These are phyloP conservation scores for Taenioides sp. DNA, from an alignment of 2,797 vertebrate genomes.

Conservation along the genomic window DNA sequence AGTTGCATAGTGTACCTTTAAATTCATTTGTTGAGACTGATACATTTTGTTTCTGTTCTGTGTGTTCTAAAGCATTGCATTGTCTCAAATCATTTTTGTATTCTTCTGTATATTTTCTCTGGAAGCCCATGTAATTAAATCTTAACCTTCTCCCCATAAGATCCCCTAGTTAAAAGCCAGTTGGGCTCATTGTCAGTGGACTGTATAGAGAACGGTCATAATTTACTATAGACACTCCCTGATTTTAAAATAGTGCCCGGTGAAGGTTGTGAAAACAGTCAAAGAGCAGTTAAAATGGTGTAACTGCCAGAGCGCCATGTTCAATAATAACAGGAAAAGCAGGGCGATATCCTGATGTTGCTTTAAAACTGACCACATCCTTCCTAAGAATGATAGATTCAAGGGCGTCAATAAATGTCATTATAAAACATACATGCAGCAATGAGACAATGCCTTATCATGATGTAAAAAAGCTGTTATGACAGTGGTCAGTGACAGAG, in stretches of 20 bases:
- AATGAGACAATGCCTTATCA: not conserved
- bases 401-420: slow-evolving; percentile 11
- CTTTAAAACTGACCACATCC: slow-evolving; percentile 36
- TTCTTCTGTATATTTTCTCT: not conserved
- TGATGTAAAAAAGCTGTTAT: not conserved
- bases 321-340: slow-evolving; percentile 52
- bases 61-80: not conserved
- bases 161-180: not conserved
- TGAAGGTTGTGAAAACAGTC: slow-evolving; percentile 4
- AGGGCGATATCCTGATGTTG: slow-evolving; percentile 5
- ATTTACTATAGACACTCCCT: slow-evolving; percentile 17
- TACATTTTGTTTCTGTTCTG: not conserved
- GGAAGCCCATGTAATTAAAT: not conserved
- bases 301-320: not conserved
- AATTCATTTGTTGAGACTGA: not conserved
- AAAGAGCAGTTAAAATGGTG: slow-evolving; percentile 2
- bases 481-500: too few species aligned
- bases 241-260: slow-evolving; percentile 1
- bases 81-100: not conserved
- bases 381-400: slow-evolving; percentile 38
- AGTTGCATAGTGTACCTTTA: not conserved
- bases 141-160: slow-evolving; percentile 3
- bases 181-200: not conserved
- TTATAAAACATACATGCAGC: not conserved
- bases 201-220: not conserved